Conservation (phyloP, 1,140 invertebrate species). For the Anadara kagoshimensis region DNA sequence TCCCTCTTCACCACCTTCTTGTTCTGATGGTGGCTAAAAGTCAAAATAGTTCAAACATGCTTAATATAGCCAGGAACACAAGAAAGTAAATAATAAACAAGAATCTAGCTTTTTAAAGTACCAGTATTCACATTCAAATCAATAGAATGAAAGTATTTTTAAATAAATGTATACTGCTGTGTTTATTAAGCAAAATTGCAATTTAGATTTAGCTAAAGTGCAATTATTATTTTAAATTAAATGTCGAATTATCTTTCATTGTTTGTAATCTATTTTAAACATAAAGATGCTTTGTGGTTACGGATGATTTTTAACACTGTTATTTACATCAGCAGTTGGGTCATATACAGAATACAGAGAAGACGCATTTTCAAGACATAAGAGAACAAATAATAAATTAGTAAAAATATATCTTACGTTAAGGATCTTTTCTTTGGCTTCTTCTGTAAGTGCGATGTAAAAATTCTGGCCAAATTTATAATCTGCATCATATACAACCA, state of each 20-base stretch:
- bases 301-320: no score
- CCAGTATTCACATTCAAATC: not conserved
- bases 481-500: conserved; percentile 71
- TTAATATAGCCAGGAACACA: not conserved
- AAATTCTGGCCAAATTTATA: conserved; percentile 73
- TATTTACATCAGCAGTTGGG: no score
- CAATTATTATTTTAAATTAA: no score
- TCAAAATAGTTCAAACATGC: not conserved
- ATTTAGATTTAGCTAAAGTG: no score
- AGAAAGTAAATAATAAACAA: not conserved
- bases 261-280: no score
- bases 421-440: conserved; percentile 68
- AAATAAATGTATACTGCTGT: no score
- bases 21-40: conserved; percentile 49
- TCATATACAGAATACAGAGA: no score
- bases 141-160: not conserved
- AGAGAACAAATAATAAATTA: no score
- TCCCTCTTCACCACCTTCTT: conserved; percentile 51
- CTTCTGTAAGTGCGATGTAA: conserved; percentile 68
- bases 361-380: no score
- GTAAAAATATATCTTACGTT: conserved; percentile 57
- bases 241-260: no score
- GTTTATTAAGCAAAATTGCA: no score
- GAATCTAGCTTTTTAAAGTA: not conserved
- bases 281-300: no score